Base-by-base conservation (phyloP, 2,888 invertebrate species). In the Agonopterix arenella region DNA sequence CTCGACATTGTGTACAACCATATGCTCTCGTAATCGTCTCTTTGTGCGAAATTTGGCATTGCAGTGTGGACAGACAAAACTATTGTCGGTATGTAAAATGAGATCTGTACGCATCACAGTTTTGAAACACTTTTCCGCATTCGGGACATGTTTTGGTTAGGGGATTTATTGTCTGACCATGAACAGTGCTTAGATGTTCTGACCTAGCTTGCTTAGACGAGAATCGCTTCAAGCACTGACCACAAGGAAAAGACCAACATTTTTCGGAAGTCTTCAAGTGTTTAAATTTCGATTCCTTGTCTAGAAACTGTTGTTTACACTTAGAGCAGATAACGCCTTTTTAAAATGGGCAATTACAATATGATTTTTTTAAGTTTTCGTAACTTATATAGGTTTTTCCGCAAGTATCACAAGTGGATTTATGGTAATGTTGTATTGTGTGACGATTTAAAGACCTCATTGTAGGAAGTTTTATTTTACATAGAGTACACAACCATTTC, bases 151-250 rank as follows among this genome's bases (percentile, higher is more conserved):
- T 48, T 10, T 57, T 54, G 1, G 60, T 55, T 28, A 28, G 5
- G 28, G 28, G 28, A 1, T 51, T 76, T 76, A 51, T 76, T 78
- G 18, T 71, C 64, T 1, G 69, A 61, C 73, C 74, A 47, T 86
- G 86, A 0, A 68, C 71, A 18, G 77, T 73, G 0, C 59, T 59
- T 1, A 75, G 47, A 49, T 88, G 88, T 7, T 70, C 68, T 28
- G 57, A 75, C 56, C 74, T 84, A 44, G 69, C 59, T 36, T 78
- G 74, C 1, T 54, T 2, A 0, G 72, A 71, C 0, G 76, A 57
- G 46, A 52, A 10, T 64, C 60, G 0, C 55, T 58, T 36, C 73
- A 73, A 4, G 60, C 40, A 8, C 52, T 58, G 48, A 72, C 72
- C 1, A 58, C 11, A 50, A 67, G 62, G 45, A 51, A 51, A 57